Percentiles rank a stretch among this genome's conserved stretches.
phyloP scores from a whole-genome alignment of 2,797 vertebrate genomes.

The Malacoraja senta region DNA sequence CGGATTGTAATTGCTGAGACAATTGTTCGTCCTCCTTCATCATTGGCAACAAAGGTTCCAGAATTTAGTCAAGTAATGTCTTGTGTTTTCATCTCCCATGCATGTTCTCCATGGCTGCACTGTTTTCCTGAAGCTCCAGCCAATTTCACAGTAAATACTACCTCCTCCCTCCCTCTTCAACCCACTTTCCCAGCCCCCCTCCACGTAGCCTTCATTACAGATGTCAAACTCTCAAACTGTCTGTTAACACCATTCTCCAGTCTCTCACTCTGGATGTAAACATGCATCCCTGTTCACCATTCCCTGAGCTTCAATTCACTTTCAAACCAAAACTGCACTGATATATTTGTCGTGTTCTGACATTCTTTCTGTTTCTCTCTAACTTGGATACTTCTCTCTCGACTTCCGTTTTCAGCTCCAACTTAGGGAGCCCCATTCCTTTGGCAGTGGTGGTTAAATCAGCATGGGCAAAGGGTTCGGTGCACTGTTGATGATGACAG shows the following conservation, averaged over 20 bases:
- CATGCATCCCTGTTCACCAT: no score
- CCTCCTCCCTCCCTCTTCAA: no score
- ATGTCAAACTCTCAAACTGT: background rate
- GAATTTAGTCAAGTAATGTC: background rate
- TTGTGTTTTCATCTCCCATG: background rate
- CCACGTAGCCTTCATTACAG: background rate
- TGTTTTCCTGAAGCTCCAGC: background rate
- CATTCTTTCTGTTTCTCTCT: background rate
- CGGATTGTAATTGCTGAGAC: background rate
- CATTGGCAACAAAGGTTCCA: background rate
- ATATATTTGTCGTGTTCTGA: background rate
- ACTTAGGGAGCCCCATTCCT: background rate
- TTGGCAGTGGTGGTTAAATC: background rate
- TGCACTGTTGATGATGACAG: background rate
- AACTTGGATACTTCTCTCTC: background rate
- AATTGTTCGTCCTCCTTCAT: background rate
- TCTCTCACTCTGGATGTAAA: no score
- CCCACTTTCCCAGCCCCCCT: background rate
- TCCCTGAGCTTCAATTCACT: no score
- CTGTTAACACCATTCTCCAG: background rate
- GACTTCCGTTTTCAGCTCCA: no score
- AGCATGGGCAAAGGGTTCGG: background rate
- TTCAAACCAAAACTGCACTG: no score
- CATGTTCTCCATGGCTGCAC: background rate
- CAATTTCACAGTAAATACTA: background rate